phyloP scores from a whole-genome alignment of 64 coral and sea anemone genomes.

The Orbicella faveolata region DNA sequence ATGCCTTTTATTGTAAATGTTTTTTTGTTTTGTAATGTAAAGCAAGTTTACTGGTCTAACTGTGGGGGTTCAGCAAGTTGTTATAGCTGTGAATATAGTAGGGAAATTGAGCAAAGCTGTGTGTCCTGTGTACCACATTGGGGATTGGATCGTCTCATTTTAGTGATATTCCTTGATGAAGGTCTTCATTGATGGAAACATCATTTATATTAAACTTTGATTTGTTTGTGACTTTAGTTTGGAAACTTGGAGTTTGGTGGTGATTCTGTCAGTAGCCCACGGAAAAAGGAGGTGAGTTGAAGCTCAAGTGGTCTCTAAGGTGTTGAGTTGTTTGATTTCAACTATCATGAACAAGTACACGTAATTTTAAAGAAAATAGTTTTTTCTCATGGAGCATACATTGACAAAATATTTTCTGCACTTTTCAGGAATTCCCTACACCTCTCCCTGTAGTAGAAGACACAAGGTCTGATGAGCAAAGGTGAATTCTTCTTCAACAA shows the following conservation, averaged over 20 bases:
- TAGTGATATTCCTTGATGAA: too few relatives aligned
- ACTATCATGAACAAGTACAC: too few relatives aligned
- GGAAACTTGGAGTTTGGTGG: constrained; percentile 93
- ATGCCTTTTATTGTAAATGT: too few relatives aligned
- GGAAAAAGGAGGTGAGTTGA: constrained; percentile 49
- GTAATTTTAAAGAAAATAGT: neutral
- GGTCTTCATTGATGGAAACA: too few relatives aligned
- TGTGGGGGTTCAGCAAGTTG: too few relatives aligned
- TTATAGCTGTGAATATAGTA: too few relatives aligned
- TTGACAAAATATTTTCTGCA: neutral
- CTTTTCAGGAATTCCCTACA: constrained; percentile 5
- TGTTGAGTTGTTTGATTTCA: too few relatives aligned
- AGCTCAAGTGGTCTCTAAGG: neutral
- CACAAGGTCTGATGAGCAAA: constrained; percentile 28
- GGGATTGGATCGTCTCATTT: too few relatives aligned
- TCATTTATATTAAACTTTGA: neutral
- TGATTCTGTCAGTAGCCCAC: constrained; percentile 75
- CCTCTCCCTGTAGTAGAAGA: neutral
- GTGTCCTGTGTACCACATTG: too few relatives aligned
- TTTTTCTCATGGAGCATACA: neutral
- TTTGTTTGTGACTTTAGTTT: constrained; percentile 70
- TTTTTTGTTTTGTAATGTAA: too few relatives aligned
- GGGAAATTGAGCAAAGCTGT: too few relatives aligned
- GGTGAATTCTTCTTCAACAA: neutral
- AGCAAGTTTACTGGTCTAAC: too few relatives aligned